A percentile compares a stretch with the other conserved stretches of the same genome.
Conservation (phyloP, 2,888 invertebrate genomes). For the Ormia ochracea region DNA sequence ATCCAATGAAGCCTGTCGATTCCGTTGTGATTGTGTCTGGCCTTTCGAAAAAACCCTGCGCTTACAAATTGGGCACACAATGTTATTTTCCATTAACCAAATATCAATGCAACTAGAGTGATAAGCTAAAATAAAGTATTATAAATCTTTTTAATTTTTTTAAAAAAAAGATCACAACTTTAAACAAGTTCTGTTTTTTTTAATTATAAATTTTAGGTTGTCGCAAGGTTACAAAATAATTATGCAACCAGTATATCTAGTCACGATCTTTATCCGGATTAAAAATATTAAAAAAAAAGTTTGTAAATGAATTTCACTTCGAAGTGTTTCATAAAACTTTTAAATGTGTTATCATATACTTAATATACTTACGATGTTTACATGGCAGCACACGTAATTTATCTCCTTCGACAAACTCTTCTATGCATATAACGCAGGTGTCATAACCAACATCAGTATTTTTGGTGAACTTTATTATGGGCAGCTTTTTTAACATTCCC, state of each 20-base stretch:
- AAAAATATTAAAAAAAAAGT: too few species aligned
- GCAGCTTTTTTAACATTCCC: constrained; percentile 92
- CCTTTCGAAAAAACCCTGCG: constrained; percentile 93
- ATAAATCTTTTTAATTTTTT: too few species aligned
- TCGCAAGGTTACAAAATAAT: too few species aligned
- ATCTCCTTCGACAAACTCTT: constrained; percentile 97
- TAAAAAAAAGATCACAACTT: too few species aligned
- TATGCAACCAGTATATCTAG: too few species aligned
- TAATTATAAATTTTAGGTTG: too few species aligned
- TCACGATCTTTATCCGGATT: too few species aligned
- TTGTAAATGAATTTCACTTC: too few species aligned
- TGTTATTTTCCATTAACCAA: constrained; percentile 96
- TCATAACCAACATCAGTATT: constrained; percentile 96
- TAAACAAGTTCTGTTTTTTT: too few species aligned
- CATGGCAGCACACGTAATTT: constrained; percentile 95
- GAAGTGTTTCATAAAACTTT: too few species aligned
- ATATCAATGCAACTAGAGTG: constrained; percentile 98
- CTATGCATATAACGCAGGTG: constrained; percentile 98
- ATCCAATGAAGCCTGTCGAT: constrained; percentile 76
- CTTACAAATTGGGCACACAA: constrained; percentile 98
- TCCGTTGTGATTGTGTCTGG: constrained; percentile 78
- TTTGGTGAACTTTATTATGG: constrained; percentile 89
- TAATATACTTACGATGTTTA: constrained; percentile 89
- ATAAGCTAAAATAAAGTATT: constrained; percentile 86
- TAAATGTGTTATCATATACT: too few species aligned